phyloP scores from a whole-genome alignment of 2,797 vertebrate genomes.

The Pseudochirops cupreus region DNA sequence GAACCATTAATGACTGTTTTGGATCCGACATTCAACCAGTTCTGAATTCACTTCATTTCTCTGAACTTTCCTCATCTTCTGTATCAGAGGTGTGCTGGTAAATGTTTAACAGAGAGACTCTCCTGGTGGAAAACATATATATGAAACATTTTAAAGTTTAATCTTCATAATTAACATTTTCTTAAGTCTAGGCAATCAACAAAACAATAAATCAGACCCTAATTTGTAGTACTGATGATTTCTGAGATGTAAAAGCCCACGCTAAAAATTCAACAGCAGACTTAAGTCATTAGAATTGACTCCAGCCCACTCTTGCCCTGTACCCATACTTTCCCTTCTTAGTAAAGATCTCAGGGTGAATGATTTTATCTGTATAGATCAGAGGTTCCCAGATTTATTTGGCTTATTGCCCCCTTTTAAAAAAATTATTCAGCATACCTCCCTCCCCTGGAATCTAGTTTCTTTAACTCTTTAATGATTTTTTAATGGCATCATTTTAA shows the following conservation, averaged over 20 bases:
- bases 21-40: not conserved
- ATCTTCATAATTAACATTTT: not conserved
- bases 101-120: not conserved
- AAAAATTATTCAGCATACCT: no score
- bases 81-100: not conserved
- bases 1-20: not conserved
- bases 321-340: not conserved
- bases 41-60: not conserved
- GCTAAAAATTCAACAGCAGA: not conserved
- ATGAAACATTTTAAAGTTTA: not conserved
- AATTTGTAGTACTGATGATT: not conserved
- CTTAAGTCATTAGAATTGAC: not conserved
- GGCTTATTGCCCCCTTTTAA: no score
- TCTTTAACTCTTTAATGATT: no score
- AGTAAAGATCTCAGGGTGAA: not conserved
- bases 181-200: not conserved
- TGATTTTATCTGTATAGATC: not conserved
- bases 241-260: not conserved
- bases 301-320: not conserved
- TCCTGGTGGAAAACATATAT: not conserved
- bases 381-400: no score
- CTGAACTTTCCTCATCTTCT: not conserved
- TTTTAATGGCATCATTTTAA: no score
- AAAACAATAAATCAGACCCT: not conserved
- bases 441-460: no score